phyloP scores from a whole-genome alignment of 2,113 vertebrate genomes.

The Pavo muticus region DNA sequence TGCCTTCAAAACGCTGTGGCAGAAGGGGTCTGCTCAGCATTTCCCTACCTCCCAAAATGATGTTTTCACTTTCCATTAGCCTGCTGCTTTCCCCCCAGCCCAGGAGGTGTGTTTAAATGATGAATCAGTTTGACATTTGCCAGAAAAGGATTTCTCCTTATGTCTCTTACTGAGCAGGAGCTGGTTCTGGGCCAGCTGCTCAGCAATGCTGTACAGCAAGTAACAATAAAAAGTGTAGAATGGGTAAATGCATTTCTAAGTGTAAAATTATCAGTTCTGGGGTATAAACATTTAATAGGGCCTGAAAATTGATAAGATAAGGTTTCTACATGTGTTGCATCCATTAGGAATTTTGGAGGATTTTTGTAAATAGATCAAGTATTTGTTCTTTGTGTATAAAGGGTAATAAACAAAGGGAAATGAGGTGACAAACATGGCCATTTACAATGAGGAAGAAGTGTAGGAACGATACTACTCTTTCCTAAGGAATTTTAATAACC shows the following conservation, averaged over 20 bases:
- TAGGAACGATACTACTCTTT: not conserved
- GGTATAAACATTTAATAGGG: not conserved
- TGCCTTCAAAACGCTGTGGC: not conserved
- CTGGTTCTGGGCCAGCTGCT: not conserved
- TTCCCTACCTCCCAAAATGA: not conserved
- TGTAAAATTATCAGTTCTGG: not conserved
- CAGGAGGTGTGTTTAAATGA: not conserved
- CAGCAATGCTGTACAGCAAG: not conserved
- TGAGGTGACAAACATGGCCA: not conserved
- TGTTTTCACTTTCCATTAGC: not conserved
- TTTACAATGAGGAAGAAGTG: not conserved
- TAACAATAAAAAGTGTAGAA: not conserved
- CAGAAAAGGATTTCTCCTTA: rapidly evolving
- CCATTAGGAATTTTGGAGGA: not conserved
- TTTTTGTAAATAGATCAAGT: not conserved
- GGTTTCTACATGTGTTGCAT: not conserved
- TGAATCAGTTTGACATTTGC: not conserved
- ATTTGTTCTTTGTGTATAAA: not conserved
- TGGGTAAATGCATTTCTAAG: not conserved
- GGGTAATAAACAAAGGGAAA: not conserved
- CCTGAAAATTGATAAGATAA: not conserved
- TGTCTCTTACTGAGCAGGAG: not conserved
- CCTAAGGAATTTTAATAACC: not conserved
- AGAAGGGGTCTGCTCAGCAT: not conserved
- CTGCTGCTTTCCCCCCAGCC: not conserved